phyloP scores from a whole-genome alignment of 2,888 invertebrate genomes.

The Iselma pallidipennis region DNA sequence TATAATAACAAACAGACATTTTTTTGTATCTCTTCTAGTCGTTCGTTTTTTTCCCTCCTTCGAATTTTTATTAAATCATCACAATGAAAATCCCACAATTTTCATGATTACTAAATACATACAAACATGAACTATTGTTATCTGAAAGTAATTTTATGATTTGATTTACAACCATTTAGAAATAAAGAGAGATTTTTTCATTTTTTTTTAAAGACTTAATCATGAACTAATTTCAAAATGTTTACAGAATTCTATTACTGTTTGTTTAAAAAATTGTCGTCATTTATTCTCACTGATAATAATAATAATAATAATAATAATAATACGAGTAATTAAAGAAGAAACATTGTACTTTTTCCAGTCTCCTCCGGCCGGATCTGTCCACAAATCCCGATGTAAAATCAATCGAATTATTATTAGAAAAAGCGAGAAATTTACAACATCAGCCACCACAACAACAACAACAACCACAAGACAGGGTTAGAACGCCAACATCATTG shows the following conservation, averaged over 20 bases:
- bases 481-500: conserved; percentile 53
- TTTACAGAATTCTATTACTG: conserved; percentile 5
- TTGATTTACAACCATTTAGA: conserved; percentile 7
- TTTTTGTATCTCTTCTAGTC: too few relatives aligned
- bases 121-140: neutral
- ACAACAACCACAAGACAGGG: conserved; percentile 35
- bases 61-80: too few relatives aligned
- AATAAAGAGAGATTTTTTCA: neutral
- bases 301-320: neutral
- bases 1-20: too few relatives aligned
- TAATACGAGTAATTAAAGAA: too few relatives aligned
- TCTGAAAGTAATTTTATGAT: neutral
- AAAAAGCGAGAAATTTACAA: conserved; percentile 73
- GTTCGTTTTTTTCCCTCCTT: too few relatives aligned
- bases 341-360: too few relatives aligned
- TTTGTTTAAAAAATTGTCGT: neutral
- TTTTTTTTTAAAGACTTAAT: too few relatives aligned
- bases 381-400: conserved; percentile 60
- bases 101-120: neutral
- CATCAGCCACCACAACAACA: conserved; percentile 41
- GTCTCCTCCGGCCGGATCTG: conserved; percentile 79
- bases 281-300: conserved; percentile 2
- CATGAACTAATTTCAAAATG: conserved; percentile 14
- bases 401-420: conserved; percentile 75
- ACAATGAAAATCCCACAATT: neutral